Percentiles rank a stretch among this genome's conserved stretches.
Evolutionary conservation across 2,113 vertebrate genomes (phyloP).

Genomic region (Harpagus bidentatus): DNA sequence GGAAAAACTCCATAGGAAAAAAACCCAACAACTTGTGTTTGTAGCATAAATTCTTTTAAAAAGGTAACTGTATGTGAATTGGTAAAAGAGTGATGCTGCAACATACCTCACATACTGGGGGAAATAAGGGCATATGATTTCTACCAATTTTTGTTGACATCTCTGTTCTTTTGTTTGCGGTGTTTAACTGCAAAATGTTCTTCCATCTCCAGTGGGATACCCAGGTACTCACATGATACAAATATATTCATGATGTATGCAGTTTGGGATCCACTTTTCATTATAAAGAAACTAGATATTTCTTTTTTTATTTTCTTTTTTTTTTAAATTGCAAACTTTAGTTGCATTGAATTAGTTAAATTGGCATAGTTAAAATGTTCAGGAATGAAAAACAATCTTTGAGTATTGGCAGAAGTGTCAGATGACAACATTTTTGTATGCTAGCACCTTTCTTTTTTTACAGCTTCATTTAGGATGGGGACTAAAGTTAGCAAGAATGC

Average conservation of each 20-base stretch:
- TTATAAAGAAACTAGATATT: not conserved
- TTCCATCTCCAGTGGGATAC: not conserved
- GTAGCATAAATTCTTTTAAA: not conserved
- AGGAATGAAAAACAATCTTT: not conserved
- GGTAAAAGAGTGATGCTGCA: not conserved
- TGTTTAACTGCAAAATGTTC: not conserved
- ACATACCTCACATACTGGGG: not conserved
- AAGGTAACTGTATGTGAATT: not conserved
- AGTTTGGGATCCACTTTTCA: not conserved
- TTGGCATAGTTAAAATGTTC: not conserved
- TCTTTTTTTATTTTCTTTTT: no score
- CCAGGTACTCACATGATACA: not conserved
- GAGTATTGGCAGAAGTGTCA: not conserved
- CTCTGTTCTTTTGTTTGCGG: not conserved
- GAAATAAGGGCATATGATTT: not conserved
- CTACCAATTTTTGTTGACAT: not conserved
- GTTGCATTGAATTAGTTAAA: not conserved
- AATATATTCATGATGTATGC: not conserved
- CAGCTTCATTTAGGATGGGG: not conserved
- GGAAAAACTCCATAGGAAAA: not conserved
- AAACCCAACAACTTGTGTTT: not conserved
- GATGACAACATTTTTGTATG: fast-evolving
- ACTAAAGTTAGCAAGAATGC: not conserved
- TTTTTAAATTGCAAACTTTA: not conserved
- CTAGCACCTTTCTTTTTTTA: not conserved